These are phyloP conservation scores for Anabacerthia variegaticeps DNA, from an alignment of 2,797 vertebrate species.

Conservation along the genomic window DNA sequence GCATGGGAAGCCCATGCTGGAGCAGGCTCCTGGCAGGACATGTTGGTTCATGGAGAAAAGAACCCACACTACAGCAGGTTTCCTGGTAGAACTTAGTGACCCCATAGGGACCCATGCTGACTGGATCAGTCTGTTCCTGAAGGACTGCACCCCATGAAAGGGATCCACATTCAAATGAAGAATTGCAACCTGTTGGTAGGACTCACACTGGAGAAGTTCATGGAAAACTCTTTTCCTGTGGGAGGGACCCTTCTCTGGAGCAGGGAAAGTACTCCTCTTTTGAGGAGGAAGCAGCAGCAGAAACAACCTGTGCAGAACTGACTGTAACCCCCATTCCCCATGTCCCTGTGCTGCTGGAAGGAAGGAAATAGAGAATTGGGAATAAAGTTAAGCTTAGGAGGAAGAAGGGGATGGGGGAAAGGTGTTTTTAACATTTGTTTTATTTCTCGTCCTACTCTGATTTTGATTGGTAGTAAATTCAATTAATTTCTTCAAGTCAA, in stretches of 20 bases:
- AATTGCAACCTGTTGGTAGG: neutral
- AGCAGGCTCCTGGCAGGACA: neutral
- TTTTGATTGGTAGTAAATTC: neutral
- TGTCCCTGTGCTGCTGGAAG: neutral
- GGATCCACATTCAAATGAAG: neutral
- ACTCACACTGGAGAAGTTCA: rapidly evolving
- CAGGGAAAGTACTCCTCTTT: neutral
- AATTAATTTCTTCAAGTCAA: neutral
- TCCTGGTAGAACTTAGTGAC: neutral
- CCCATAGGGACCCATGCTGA: too few species aligned
- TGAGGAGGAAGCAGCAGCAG: neutral
- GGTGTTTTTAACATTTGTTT: neutral
- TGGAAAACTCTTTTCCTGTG: neutral
- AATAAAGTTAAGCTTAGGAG: neutral
- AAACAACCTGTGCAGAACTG: neutral
- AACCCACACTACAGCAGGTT: neutral
- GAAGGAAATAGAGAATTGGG: neutral
- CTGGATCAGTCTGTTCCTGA: neutral
- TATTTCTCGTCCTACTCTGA: neutral
- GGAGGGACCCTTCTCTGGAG: neutral
- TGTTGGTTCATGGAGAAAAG: neutral
- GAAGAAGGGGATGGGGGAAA: neutral
- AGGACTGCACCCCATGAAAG: neutral
- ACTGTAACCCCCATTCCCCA: neutral
- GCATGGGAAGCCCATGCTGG: neutral